phyloP scores from a whole-genome alignment of 1,140 invertebrate species.

The Megathymus violae region DNA sequence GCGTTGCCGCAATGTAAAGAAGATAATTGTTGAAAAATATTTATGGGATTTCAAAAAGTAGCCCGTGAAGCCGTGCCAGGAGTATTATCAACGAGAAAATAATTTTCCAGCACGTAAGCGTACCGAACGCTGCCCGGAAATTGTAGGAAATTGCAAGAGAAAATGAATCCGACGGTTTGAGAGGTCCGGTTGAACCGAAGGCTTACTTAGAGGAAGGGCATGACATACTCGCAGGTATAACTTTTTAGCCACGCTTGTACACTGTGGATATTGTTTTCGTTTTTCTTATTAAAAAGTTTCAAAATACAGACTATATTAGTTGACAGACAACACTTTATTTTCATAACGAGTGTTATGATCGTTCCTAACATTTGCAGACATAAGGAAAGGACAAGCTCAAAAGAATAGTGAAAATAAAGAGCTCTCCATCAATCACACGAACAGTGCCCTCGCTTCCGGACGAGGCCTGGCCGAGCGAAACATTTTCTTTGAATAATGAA shows the following conservation, averaged over 20 bases:
- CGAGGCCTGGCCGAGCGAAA: constrained; percentile 75
- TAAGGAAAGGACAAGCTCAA: constrained; percentile 53
- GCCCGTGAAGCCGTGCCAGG: constrained; percentile 38
- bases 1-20: constrained; percentile 4
- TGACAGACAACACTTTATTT: constrained; percentile 9
- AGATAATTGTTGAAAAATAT: background rate
- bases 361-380: constrained; percentile 40
- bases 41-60: constrained; percentile 1
- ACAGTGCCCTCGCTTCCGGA: constrained; percentile 76
- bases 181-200: constrained; percentile 62
- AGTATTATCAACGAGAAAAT: constrained; percentile 70
- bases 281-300: no score
- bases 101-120: constrained; percentile 72
- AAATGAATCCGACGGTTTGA: constrained; percentile 79
- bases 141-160: constrained; percentile 83
- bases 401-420: constrained; percentile 73
- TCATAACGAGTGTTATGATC: constrained; percentile 8
- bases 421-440: constrained; percentile 79
- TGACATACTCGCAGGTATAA: constrained; percentile 39
- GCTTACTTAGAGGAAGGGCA: constrained; percentile 50
- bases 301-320: constrained; percentile 6
- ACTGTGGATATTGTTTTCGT: no score
- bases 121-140: constrained; percentile 77
- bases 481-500: constrained; percentile 84
- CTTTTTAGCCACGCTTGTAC: background rate